Base-by-base conservation (phyloP, 2,797 vertebrate genomes). In the Morelia viridis region DNA sequence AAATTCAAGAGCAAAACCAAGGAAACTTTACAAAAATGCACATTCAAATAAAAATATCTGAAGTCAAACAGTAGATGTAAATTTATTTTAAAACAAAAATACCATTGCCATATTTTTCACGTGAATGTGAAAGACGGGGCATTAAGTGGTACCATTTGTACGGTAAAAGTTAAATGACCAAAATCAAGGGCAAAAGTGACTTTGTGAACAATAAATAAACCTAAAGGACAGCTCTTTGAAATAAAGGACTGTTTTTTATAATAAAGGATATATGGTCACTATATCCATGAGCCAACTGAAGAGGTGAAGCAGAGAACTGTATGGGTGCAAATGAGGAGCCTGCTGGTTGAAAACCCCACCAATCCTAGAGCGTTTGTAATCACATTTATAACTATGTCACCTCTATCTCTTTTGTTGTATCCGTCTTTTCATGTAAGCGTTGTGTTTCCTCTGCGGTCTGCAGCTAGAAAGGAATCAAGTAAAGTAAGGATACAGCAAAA, bases 401-500 rank as follows among this genome's bases (percentile, higher is more conserved):
- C 97, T 97, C 97, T 31, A 94, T 3, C 31, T 98, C 98, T 94
- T 96, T 97, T 9, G 91, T 26, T 85, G 94, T 22, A 53, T 96
- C 96, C 0, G 89, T 62, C 88, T 91, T 96, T 92, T 96, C 94
- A 1, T 92, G 91, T 22, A 92, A 90, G 65, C 87, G 60, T 94
- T 98, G 97, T 24, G 94, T 93, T 90, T 97, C 97, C 50, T 97
- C 96, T 60, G 93, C 41, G 12, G 96, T 94, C 97, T 97, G 4
- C 71, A 94, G 0, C 80, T 88, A 93, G 50, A 61, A 91, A 4
- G 94, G 91, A 28, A 90, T 2, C 35, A 22, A 8, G 41, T 24
- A 53, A 76, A 11, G n/a, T 46, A 19, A 60, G 15, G 31, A 50
- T n/a, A 41, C 3, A 24, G 53, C 19, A 6, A 53, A 58, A 71